phyloP scores from a whole-genome alignment of 1,140 invertebrate genomes.

The Drosophila quadrilineata region DNA sequence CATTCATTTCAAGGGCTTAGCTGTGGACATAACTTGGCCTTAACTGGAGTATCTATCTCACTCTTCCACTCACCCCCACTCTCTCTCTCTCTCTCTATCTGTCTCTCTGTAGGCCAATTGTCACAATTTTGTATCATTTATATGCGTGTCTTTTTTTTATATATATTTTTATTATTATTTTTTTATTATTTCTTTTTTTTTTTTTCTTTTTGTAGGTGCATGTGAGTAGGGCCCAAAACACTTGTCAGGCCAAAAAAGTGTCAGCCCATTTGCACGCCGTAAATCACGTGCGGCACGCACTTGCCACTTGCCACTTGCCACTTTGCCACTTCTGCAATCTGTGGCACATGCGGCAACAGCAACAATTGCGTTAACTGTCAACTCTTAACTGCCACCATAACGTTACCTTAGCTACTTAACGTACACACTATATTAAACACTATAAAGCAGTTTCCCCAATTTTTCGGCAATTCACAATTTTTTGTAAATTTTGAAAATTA shows the following conservation, averaged over 20 bases:
- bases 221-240: slow-evolving; percentile 40
- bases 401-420: slow-evolving; percentile 16
- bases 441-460: too few relatives aligned
- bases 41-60: neutral
- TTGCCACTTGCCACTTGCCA: neutral
- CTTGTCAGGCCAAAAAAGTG: slow-evolving; percentile 51
- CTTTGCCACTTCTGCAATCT: too few relatives aligned
- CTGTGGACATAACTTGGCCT: neutral
- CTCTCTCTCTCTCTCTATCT: too few relatives aligned
- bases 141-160: neutral
- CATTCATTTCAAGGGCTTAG: too few relatives aligned
- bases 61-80: too few relatives aligned
- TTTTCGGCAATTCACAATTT: too few relatives aligned
- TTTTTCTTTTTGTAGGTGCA: too few relatives aligned
- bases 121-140: neutral
- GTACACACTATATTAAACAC: too few relatives aligned
- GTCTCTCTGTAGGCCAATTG: neutral
- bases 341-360: too few relatives aligned
- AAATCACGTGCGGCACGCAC: slow-evolving; percentile 51
- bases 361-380: neutral
- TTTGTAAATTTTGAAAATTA: too few relatives aligned
- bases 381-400: slow-evolving; percentile 16
- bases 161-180: too few relatives aligned
- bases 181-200: too few relatives aligned
- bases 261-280: slow-evolving; percentile 58